Conservation (phyloP, 2,888 invertebrate species). For the Anodontia alba region DNA sequence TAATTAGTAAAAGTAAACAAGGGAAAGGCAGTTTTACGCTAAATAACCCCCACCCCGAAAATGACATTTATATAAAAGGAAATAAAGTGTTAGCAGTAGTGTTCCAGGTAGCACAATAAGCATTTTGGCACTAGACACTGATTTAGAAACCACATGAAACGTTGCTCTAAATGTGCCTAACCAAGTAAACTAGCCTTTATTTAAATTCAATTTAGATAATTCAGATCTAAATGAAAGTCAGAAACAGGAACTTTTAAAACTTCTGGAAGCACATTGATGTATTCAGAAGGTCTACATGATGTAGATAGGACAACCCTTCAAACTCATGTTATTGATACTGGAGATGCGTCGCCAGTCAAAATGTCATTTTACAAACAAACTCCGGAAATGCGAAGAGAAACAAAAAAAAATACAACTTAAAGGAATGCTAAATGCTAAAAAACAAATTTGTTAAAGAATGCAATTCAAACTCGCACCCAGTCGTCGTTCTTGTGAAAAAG, state of each 20-base stretch:
- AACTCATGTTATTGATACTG: constrained; percentile 38
- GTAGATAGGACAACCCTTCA: constrained; percentile 42
- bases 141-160: neutral
- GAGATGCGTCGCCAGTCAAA: constrained; percentile 33
- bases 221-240: constrained; percentile 28
- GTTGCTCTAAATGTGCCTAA: neutral
- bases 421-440: neutral
- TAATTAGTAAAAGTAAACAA: constrained; percentile 36
- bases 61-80: constrained; percentile 25
- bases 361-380: constrained; percentile 38
- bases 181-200: neutral
- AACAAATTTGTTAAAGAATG: neutral
- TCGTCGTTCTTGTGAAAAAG: constrained; percentile 2
- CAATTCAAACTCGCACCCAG: neutral
- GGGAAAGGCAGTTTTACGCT: constrained; percentile 22
- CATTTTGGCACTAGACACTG: neutral
- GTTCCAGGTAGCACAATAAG: neutral
- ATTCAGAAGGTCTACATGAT: constrained; percentile 42
- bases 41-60: constrained; percentile 31
- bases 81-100: constrained; percentile 43
- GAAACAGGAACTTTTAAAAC: constrained; percentile 19
- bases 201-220: constrained; percentile 5
- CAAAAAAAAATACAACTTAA: constrained; percentile 1
- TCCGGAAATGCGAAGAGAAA: constrained; percentile 26
- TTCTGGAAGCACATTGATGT: constrained; percentile 37